Evolutionary conservation across 2,113 vertebrate genomes (phyloP), one percentile per base, ranked within the genome.

Genomic region (Pithys albifrons): DNA sequence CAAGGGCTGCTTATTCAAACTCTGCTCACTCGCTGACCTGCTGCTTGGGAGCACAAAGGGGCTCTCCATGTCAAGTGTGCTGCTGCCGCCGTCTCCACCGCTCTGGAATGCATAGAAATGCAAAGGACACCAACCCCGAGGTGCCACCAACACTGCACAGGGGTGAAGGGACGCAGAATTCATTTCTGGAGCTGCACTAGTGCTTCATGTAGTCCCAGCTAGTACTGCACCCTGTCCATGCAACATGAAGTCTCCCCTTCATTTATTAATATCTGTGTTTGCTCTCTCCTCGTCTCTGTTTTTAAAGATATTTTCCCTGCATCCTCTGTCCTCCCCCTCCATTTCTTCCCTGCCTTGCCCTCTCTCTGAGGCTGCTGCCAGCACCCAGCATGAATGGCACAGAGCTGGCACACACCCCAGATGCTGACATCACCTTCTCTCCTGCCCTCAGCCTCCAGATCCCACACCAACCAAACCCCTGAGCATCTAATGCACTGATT

Each of bases 11-110:
- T 97, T 91, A 96, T 97, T 97, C 96, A 97, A 85, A 87, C 91
- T 49, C 95, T 62, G 87, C 95, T 97, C 76, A 93, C 94, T 96
- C 5, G 12, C 91, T 97, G 97, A 97, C 97, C 97, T 93, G 95
- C 96, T 84, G 96, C 96, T 96, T 83, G 41, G 77, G 93, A 97
- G 96, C 97, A 97, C 96, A 97, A 97, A 97, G 93, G 95, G 95
- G 88, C 96, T 95, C 96, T 97, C 96, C 97, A 93, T 95, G 97
- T 97, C 96, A 97, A 97, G 96, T 91, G 97, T 76, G 94, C 95
- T 91, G 96, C 89, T 95, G 96, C 83, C 0, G 65, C 80, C 1
- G 77, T 81, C 94, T 95, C 94, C 84, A 45, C 7, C 14, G 20
- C 93, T 84, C 88, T 58, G 85, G 93, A 95, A 95, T 93, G 97